A percentile compares a stretch with the other conserved stretches of the same genome.
These are phyloP conservation scores for Polietes domitor DNA, from an alignment of 2,888 invertebrate genomes.

Conservation along the genomic window DNA sequence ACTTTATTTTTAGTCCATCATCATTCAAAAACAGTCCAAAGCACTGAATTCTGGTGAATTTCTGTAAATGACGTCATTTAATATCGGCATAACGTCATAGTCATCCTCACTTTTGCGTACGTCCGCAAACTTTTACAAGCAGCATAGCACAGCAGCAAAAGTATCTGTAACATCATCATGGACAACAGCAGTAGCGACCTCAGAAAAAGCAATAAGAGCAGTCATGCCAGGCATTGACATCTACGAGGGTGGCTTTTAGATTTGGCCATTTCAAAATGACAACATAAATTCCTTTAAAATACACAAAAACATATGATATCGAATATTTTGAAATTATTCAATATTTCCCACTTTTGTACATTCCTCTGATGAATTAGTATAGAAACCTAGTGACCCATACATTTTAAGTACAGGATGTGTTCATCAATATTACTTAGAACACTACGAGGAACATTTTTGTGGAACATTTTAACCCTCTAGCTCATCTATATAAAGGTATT, in stretches of 20 bases:
- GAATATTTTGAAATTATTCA: too few species aligned
- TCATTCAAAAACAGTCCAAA: slow-evolving; percentile 65
- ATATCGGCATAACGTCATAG: slow-evolving; percentile 64
- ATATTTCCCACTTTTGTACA: too few species aligned
- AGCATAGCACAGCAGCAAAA: background rate
- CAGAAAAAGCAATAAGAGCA: background rate
- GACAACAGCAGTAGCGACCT: background rate
- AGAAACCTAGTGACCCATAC: too few species aligned
- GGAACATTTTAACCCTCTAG: too few species aligned
- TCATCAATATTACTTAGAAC: too few species aligned
- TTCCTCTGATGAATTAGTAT: too few species aligned
- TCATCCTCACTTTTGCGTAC: slow-evolving; percentile 36
- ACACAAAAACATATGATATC: too few species aligned
- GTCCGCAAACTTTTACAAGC: background rate
- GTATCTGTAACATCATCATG: slow-evolving; percentile 4
- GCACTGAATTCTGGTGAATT: slow-evolving; percentile 50
- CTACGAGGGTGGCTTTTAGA: background rate
- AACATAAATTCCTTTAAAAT: too few species aligned
- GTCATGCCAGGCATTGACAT: slow-evolving; percentile 11
- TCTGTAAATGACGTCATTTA: slow-evolving; percentile 66
- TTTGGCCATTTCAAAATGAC: too few species aligned
- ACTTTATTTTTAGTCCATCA: slow-evolving; percentile 66
- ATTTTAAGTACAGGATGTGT: too few species aligned
- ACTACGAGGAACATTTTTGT: too few species aligned
- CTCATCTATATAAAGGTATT: too few species aligned